Base-by-base conservation (phyloP, 2,888 invertebrate genomes). In the Leptopilina drosophilae region DNA sequence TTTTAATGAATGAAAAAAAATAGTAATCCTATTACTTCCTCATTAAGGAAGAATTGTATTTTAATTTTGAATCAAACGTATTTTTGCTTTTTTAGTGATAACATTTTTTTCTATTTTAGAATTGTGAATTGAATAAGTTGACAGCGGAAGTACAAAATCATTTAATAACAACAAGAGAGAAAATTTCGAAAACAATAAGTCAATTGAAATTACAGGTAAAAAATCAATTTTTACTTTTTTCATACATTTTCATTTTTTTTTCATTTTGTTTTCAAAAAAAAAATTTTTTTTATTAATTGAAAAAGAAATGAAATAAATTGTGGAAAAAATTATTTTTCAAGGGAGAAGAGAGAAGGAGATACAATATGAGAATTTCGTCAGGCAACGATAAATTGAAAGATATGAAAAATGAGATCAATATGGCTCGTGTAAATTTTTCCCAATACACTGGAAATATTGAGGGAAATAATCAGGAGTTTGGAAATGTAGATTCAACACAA, bases 381-480 rank as follows among this genome's bases (percentile, higher is more conserved):
- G 87, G 87, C 49, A 86, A 83, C 76, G 78, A 85, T 26, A 90
- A 85, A 82, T 80, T 91, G 62, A 91, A 91, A 77, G 87, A 88
- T 77, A 85, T 91, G 64, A 91, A 91, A 79, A 90, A 91, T 86
- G 86, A 89, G 73, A 87, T 91, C 49, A 91, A 90, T 84, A 87
- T 84, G 81, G 79, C 83, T 56, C 87, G 88, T 75, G 84, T 79
- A 40, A 85, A 87, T 65, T 82, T 88, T 12, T 85, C 84, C n/a
- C 82, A 79, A 64, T 81, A 79, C 64, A 77, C 87, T 65, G 84
- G 82, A 67, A 82, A 78, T 76, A 83, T 86, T 66, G 84, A 85
- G 9, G 83, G 82, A 62, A 86, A 86, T 82, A 81, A 83, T 75
- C 82, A 87, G 77, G 87, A 88, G 78, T 69, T 64, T 56, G 42